phyloP scores from a whole-genome alignment of 2,888 invertebrate species.

The Nebria brevicollis region DNA sequence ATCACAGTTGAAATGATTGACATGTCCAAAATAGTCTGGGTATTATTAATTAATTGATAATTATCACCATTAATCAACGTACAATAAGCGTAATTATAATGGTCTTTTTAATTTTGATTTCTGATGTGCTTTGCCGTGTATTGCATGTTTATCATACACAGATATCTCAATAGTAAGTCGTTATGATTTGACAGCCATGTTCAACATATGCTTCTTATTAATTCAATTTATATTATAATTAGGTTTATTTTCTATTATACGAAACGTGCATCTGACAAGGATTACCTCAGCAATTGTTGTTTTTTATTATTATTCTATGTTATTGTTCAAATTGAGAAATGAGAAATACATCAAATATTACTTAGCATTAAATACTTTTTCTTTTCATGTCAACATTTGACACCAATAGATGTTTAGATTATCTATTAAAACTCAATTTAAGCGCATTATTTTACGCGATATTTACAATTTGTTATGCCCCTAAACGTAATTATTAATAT shows the following conservation, averaged over 20 bases:
- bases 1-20: background rate
- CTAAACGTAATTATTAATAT: background rate
- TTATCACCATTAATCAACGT: background rate
- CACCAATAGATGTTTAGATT: too few species aligned
- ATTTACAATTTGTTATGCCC: too few species aligned
- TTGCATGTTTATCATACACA: background rate
- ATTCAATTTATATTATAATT: slow-evolving; percentile 17
- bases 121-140: background rate
- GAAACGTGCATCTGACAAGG: background rate
- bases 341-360: too few species aligned
- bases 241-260: background rate
- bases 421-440: too few species aligned
- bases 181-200: slow-evolving; percentile 11
- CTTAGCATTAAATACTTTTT: too few species aligned
- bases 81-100: background rate
- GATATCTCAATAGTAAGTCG: background rate
- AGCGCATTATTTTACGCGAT: too few species aligned
- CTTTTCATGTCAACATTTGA: too few species aligned
- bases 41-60: background rate
- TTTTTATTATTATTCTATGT: too few species aligned
- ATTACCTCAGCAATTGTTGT: background rate
- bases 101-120: background rate
- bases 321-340: too few species aligned
- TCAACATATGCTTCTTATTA: slow-evolving; percentile 7
- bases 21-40: background rate